Evolutionary conservation across 2,113 vertebrate species (phyloP), one percentile per base, ranked within the genome.

Genomic region (Malurus alboscapulatus): DNA sequence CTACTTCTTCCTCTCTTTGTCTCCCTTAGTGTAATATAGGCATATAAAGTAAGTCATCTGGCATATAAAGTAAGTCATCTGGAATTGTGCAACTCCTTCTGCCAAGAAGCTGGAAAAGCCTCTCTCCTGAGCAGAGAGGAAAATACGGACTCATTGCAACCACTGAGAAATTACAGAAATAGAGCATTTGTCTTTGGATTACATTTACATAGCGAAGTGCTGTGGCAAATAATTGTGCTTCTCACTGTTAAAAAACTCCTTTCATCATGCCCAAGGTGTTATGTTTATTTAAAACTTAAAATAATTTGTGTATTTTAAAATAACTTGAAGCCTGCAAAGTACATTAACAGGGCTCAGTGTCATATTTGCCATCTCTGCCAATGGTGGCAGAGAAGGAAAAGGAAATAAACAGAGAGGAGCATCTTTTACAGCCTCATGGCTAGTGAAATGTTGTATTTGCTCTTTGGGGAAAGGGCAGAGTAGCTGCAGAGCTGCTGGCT

Each of bases 401-500:
- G 58, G 45, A 72, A 94, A 77, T 16, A 50, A 85, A 40, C 15
- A 54, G 68, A 81, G 72, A 76, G 68, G 59, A 92, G 51, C 9
- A 66, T 90, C 92, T 92, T 92, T 81, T 81, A 24, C 24, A 53
- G 77, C 54, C 93, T 73, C 90, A 77, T 32, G 82, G 73, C 72
- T 40, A 68, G 38, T 53, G 50, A 77, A 90, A 88, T 79, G 91
- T 94, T 92, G 83, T 96, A 27, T 87, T 94, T 94, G 54, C 65
- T 87, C 90, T 91, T 9, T 32, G 82, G 66, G 75, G 77, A 51
- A 72, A 79, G 88, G 84, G 86, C 89, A 92, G 94, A 69, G 94
- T 72, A 78, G 81, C 88, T 53, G 90, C 83, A 58, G 78, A 92
- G 88, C 91, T 96, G 94, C 96, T 97, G 88, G 95, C 94, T 97